Evolutionary conservation across 2,888 invertebrate species (phyloP).

Genomic region (Pseudococcus jackbeardsleyi): DNA sequence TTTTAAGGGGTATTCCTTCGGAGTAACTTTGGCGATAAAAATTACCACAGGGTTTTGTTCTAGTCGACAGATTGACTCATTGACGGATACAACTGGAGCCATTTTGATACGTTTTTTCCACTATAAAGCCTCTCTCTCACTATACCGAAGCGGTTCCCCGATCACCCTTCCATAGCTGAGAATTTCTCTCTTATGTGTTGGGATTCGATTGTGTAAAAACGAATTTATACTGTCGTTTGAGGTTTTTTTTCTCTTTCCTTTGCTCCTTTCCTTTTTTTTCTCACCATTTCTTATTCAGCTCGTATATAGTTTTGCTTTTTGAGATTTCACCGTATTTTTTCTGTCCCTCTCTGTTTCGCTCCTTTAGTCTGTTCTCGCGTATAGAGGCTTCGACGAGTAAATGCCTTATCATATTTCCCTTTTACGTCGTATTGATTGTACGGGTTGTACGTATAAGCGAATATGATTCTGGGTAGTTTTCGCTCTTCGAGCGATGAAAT

Average conservation of each 20-base stretch:
- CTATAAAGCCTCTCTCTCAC: not conserved
- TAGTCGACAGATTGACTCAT: not conserved
- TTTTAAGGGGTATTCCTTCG: not conserved
- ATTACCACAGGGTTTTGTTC: not conserved
- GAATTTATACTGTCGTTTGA: not conserved
- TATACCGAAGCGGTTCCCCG: not conserved
- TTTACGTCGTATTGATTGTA: not conserved
- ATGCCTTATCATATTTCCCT: constrained; percentile 22
- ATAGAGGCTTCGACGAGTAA: not conserved
- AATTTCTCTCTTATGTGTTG: not conserved
- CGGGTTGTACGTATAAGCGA: not conserved
- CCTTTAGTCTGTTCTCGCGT: not conserved
- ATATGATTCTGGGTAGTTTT: constrained; percentile 6
- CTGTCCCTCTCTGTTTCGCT: not conserved
- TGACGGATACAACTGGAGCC: constrained; percentile 6
- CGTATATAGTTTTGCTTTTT: not conserved
- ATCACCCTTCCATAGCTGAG: too few relatives aligned
- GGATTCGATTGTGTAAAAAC: not conserved
- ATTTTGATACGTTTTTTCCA: not conserved
- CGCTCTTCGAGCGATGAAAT: not conserved
- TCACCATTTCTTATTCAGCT: not conserved
- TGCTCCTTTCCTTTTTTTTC: not conserved
- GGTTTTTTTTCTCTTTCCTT: not conserved
- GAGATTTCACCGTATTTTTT: not conserved
- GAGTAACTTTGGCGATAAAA: not conserved